Conservation (phyloP, 2,888 invertebrate species). For the Melanophora roralis region DNA sequence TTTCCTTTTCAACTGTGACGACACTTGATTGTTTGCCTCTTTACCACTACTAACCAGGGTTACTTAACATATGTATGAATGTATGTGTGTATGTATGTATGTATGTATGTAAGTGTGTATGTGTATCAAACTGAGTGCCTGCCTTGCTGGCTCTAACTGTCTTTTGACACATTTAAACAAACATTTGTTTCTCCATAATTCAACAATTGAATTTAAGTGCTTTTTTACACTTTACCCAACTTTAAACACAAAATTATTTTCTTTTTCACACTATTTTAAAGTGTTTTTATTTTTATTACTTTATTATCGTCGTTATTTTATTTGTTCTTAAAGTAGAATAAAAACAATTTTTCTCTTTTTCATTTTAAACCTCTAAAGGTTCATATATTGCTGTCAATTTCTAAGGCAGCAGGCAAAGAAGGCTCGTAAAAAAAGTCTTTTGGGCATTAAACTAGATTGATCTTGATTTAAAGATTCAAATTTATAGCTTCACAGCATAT, state of each 20-base stretch:
- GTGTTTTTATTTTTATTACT: no score
- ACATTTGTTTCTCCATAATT: slow-evolving; percentile 21
- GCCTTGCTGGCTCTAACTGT: neutral
- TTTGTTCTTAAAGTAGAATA: no score
- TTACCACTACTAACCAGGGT: slow-evolving; percentile 21
- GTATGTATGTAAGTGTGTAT: neutral
- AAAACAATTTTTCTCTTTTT: no score
- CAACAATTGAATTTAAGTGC: slow-evolving; percentile 44
- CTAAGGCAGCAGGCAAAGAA: no score
- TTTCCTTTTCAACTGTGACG: slow-evolving; percentile 25
- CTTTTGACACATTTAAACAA: slow-evolving; percentile 11
- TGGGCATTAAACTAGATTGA: no score
- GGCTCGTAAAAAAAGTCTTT: no score
- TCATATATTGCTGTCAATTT: no score
- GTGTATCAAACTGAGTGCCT: neutral
- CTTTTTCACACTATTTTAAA: neutral
- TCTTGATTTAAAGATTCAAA: no score
- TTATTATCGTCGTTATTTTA: no score
- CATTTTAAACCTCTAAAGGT: no score
- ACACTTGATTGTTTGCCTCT: slow-evolving; percentile 40
- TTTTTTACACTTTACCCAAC: neutral
- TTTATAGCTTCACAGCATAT: no score
- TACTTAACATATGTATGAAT: slow-evolving; percentile 8
- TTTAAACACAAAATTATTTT: neutral
- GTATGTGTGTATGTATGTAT: neutral